Percentiles rank a stretch among this genome's conserved stretches.
Evolutionary conservation across 2,797 vertebrate genomes (phyloP).

Genomic region (Cuculus canorus): DNA sequence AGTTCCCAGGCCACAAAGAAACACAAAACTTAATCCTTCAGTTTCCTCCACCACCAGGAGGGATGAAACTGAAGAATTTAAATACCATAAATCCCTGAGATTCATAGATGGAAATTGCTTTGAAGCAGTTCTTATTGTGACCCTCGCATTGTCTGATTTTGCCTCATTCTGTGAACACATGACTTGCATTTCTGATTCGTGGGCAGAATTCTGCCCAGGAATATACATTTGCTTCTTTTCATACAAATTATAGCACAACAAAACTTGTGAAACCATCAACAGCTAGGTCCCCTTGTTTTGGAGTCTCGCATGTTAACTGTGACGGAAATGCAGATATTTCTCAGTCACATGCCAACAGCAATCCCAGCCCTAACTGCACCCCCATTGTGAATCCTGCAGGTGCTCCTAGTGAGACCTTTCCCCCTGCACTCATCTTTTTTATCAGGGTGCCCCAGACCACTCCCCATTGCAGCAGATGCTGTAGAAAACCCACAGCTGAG

Average conservation of each 20-base stretch:
- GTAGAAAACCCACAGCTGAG: background rate
- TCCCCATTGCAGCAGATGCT: background rate
- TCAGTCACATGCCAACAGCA: background rate
- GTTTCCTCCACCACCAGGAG: background rate
- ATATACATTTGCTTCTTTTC: background rate
- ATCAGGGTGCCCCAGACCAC: background rate
- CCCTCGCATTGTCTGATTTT: background rate
- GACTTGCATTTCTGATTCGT: background rate
- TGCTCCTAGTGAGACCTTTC: background rate
- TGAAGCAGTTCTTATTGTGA: background rate
- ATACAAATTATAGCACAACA: background rate
- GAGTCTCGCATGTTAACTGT: background rate
- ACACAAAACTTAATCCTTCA: background rate
- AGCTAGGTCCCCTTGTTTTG: background rate
- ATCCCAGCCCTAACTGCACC: background rate
- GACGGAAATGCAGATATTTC: background rate
- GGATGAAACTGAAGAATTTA: background rate
- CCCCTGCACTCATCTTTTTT: background rate
- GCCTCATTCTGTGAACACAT: background rate
- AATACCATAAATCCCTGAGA: background rate
- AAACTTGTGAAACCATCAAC: background rate
- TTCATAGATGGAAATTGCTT: background rate
- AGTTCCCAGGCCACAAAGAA: background rate
- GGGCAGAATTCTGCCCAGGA: background rate
- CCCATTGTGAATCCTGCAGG: background rate